Percentiles rank a stretch among this genome's conserved stretches.
phyloP scores from a whole-genome alignment of 2,888 invertebrate genomes.

The Rhagonycha lutea region DNA sequence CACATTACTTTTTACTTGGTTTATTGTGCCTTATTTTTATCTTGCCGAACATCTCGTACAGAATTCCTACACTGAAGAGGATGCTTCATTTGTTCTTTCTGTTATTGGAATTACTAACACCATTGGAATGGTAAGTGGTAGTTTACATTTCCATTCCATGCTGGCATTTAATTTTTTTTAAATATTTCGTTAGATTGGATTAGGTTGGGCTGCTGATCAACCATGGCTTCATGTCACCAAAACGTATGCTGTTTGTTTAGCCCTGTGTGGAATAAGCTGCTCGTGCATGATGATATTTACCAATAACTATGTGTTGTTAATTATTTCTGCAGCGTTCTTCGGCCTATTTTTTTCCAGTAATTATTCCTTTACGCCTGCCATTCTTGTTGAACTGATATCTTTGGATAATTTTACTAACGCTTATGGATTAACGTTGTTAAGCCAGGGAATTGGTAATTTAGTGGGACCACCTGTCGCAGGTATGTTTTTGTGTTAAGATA shows the following conservation, averaged over 20 bases:
- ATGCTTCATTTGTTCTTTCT: constrained; percentile 80
- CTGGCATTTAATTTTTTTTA: constrained; percentile 17
- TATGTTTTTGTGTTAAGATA: constrained; percentile 39
- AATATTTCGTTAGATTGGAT: constrained; percentile 62
- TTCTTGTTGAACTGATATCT: constrained; percentile 86
- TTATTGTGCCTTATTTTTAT: constrained; percentile 95
- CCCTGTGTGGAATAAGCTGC: constrained; percentile 67
- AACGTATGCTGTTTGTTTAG: constrained; percentile 79
- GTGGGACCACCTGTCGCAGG: constrained; percentile 92
- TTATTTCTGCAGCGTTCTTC: constrained; percentile 64
- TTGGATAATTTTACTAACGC: constrained; percentile 90
- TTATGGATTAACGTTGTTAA: constrained; percentile 85
- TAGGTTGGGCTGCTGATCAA: constrained; percentile 90
- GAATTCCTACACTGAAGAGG: constrained; percentile 67
- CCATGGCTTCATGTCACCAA: constrained; percentile 80
- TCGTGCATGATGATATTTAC: constrained; percentile 60
- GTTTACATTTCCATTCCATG: not conserved
- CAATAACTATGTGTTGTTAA: constrained; percentile 50
- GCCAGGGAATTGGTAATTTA: constrained; percentile 91
- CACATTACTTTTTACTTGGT: constrained; percentile 88
- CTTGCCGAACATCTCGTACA: constrained; percentile 82
- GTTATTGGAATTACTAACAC: constrained; percentile 89
- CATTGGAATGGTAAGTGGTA: constrained; percentile 78
- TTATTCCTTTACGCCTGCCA: constrained; percentile 88
- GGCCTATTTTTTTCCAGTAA: constrained; percentile 91